Evolutionary conservation across 2,797 vertebrate genomes (phyloP).

Genomic region (Macropodus opercularis): DNA sequence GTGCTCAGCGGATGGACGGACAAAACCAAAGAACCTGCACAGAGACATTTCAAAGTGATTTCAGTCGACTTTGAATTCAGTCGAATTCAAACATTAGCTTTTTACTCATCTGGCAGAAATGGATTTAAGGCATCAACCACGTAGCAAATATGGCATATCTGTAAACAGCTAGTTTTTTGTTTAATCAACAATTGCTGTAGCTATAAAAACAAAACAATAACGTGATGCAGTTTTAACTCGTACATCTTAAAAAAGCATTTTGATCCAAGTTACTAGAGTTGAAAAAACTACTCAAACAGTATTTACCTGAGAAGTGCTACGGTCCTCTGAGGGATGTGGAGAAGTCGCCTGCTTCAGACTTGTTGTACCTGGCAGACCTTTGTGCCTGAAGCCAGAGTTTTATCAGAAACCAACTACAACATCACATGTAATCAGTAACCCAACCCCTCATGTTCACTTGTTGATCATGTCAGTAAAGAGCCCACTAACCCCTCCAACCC

Average conservation of each 20-base stretch:
- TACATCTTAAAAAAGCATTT: neutral
- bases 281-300: neutral
- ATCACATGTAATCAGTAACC: constrained; percentile 81
- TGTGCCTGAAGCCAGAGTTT: constrained; percentile 61
- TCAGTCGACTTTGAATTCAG: too few species aligned
- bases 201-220: neutral
- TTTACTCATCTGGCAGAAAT: too few species aligned
- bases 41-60: too few species aligned
- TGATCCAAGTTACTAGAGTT: neutral
- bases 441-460: constrained; percentile 48
- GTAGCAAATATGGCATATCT: too few species aligned
- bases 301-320: constrained; percentile 67
- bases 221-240: neutral
- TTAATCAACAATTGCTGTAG: neutral
- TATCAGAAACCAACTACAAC: constrained; percentile 71
- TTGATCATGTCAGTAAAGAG: constrained; percentile 72
- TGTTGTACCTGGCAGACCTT: constrained; percentile 64
- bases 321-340: constrained; percentile 39
- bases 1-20: neutral
- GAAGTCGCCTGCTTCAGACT: constrained; percentile 1
- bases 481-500: constrained; percentile 10
- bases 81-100: neutral
- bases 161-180: too few species aligned
- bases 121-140: too few species aligned
- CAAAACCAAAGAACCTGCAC: constrained; percentile 31